Evolutionary conservation across 2,113 vertebrate genomes (phyloP).

Genomic region (Nycticryphes semicollaris): DNA sequence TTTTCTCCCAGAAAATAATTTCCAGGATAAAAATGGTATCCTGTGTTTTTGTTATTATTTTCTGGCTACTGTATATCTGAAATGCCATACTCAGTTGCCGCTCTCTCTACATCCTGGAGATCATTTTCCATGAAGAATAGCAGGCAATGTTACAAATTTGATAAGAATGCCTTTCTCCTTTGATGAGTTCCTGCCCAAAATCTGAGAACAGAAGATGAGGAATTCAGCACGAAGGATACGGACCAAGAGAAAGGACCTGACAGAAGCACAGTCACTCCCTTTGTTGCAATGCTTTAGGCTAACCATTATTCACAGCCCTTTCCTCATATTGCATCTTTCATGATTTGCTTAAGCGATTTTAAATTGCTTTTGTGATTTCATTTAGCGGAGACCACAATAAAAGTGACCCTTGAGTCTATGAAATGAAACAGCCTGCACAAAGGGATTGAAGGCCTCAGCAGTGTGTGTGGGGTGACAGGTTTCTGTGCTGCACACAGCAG

Average conservation of each 20-base stretch:
- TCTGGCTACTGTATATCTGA: slow-evolving; percentile 1
- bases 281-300: slow-evolving; percentile 75
- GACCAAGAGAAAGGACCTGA: slow-evolving; percentile 41
- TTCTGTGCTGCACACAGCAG: not conserved
- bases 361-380: slow-evolving; percentile 69
- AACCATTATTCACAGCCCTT: slow-evolving; percentile 68
- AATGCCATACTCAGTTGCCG: not conserved
- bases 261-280: slow-evolving; percentile 56
- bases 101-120: not conserved
- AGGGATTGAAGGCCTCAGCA: slow-evolving; percentile 56
- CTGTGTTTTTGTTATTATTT: slow-evolving; percentile 27
- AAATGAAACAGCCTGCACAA: slow-evolving; percentile 70
- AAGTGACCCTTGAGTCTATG: slow-evolving; percentile 73
- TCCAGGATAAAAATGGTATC: not conserved
- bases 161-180: slow-evolving; percentile 33
- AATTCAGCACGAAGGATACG: slow-evolving; percentile 53
- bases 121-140: slow-evolving; percentile 49
- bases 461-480: not conserved
- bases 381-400: slow-evolving; percentile 66
- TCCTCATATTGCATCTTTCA: slow-evolving; percentile 62
- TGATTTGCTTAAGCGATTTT: slow-evolving; percentile 64
- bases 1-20: slow-evolving; percentile 1
- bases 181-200: slow-evolving; percentile 53
- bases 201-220: slow-evolving; percentile 29
- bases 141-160: slow-evolving; percentile 40